A percentile compares a stretch with the other conserved stretches of the same genome.
These are phyloP conservation scores for Pentalonia nigronervosa DNA, from an alignment of 1,140 invertebrate species.

Conservation along the genomic window DNA sequence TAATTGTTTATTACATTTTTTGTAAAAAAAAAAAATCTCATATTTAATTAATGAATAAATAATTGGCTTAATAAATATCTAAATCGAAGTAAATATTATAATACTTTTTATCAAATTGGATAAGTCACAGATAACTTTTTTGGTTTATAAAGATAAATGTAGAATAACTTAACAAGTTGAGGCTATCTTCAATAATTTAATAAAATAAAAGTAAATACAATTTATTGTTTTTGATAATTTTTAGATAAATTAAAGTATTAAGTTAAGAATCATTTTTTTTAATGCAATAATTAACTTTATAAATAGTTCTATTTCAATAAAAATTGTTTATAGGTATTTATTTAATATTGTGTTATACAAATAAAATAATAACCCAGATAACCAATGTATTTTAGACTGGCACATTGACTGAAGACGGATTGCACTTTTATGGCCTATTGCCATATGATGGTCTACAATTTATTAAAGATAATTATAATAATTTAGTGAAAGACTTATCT, in stretches of 20 bases:
- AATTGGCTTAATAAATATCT: too few species aligned
- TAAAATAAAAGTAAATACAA: background rate
- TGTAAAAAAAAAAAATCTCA: background rate
- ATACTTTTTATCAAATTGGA: too few species aligned
- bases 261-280: background rate
- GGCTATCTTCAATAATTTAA: background rate
- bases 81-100: too few species aligned
- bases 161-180: too few species aligned
- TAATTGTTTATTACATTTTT: background rate
- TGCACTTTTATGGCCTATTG: slow-evolving; percentile 89
- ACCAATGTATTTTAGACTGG: slow-evolving; percentile 74
- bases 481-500: slow-evolving; percentile 70
- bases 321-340: background rate
- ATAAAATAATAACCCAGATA: background rate
- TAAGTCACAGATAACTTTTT: too few species aligned
- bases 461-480: slow-evolving; percentile 69
- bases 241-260: background rate
- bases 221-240: background rate
- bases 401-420: slow-evolving; percentile 91
- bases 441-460: slow-evolving; percentile 74
- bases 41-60: background rate
- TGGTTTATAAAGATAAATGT: too few species aligned
- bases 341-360: too few species aligned
- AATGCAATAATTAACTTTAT: background rate
- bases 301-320: background rate